Conservation (phyloP, 2,797 vertebrate species). For the Eutrigla gurnardus region DNA sequence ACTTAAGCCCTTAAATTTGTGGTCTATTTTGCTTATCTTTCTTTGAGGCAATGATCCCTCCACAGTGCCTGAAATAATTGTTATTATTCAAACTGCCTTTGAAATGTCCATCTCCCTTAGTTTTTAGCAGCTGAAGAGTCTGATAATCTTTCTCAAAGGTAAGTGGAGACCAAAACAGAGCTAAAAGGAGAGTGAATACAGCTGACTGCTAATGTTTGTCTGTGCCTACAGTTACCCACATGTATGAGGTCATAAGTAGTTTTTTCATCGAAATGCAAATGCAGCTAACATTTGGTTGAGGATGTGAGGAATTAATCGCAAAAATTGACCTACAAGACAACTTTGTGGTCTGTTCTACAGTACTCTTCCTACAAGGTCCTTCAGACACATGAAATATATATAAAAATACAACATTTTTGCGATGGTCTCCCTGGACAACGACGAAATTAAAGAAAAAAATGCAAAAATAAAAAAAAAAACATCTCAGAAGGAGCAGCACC, state of each 20-base stretch:
- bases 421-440: conserved; percentile 38
- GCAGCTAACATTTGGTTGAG: background rate
- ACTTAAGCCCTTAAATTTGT: no score
- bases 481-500: conserved; percentile 69
- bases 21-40: no score
- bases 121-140: background rate
- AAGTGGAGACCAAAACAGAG: background rate
- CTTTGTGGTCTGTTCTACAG: conserved; percentile 30
- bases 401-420: conserved; percentile 12
- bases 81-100: no score
- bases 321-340: background rate
- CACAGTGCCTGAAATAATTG: no score
- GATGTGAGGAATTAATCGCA: conserved; percentile 6
- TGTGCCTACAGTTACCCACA: background rate
- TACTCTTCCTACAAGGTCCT: conserved; percentile 46
- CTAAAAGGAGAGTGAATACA: background rate
- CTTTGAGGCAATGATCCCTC: no score
- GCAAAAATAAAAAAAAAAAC: conserved; percentile 44
- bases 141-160: no score
- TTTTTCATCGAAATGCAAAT: conserved; percentile 7
- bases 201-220: background rate
- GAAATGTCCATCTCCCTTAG: no score
- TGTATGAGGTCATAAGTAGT: background rate
- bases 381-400: conserved; percentile 26
- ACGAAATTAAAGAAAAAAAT: background rate